Evolutionary conservation across 1,140 invertebrate genomes (phyloP), one percentile per base, ranked within the genome.

Genomic region (Temnothorax longispinosus): DNA sequence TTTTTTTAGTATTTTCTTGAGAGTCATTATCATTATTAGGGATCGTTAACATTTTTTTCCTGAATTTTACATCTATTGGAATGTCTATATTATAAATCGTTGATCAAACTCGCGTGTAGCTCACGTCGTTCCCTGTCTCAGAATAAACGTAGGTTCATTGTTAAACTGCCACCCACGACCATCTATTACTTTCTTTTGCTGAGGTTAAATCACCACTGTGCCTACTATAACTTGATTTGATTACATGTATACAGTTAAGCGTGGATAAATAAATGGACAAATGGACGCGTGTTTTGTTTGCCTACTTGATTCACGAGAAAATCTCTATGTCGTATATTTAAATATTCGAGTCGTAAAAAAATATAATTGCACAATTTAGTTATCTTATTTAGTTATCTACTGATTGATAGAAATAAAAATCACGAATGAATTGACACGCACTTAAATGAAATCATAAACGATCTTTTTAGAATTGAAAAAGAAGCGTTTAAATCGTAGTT

Each of bases 141-240:
- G 69, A n/a, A 50, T 60, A 86, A 88, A 84, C 74, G 84, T 72
- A 75, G 85, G 84, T 90, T 92, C 90, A 93, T 93, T 92, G 92
- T 93, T 92, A 78, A 90, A 88, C 78, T 85, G 85, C 85, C 91
- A 94, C 93, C 93, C 92, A 94, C 93, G 91, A 93, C 65, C 90
- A 92, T 94, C 90, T 90, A 89, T 93, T 93, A 93, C 93, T 94
- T 93, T 94, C 92, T 93, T 94, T 93, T 86, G 81, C 90, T 89
- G 64, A 82, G 81, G 92, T 90, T 93, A 92, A 93, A 93, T 94
- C 92, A 93, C 87, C 87, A 65, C 62, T 15, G 69, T 89, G 85
- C 82, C 80, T 88, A 86, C 89, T 88, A 92, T 85, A 90, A 90
- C 85, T 78, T 65, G 75, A 71, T 87, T 78, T 65, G 75, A 71